Conservation (phyloP, 1,140 invertebrate species). For the Conus ventricosus region DNA sequence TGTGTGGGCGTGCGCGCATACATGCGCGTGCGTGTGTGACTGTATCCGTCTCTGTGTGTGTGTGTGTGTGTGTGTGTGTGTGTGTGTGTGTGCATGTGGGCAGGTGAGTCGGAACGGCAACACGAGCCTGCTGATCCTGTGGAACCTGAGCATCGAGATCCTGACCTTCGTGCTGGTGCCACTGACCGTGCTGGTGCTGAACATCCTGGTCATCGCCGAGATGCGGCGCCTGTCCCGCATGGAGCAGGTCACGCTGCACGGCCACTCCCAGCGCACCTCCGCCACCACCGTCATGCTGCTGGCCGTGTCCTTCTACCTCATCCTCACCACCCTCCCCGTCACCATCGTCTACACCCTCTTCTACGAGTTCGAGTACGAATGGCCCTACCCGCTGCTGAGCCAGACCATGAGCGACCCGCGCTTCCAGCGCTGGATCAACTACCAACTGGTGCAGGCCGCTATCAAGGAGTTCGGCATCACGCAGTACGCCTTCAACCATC, state of each 20-base stretch:
- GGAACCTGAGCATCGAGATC: constrained; percentile 65
- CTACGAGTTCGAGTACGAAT: constrained; percentile 41
- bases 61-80: neutral
- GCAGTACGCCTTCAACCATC: constrained; percentile 72
- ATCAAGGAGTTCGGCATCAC: constrained; percentile 71
- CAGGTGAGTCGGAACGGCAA: constrained; percentile 49
- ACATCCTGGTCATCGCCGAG: constrained; percentile 71
- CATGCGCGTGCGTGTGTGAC: neutral
- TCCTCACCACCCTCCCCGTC: constrained; percentile 71
- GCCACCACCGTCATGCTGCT: constrained; percentile 73
- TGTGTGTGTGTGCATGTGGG: neutral
- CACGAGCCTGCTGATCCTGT: constrained; percentile 61
- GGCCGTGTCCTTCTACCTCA: constrained; percentile 72
- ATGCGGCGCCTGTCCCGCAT: constrained; percentile 62
- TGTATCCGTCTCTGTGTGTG: neutral
- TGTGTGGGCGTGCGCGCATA: constrained; percentile 33
- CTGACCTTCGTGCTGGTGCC: constrained; percentile 69
- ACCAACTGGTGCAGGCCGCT: constrained; percentile 57
- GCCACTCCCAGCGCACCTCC: constrained; percentile 52
- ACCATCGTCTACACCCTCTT: constrained; percentile 65
- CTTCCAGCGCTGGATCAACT: constrained; percentile 59
- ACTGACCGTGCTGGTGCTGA: constrained; percentile 66
- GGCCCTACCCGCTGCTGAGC: neutral
- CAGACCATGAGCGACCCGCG: constrained; percentile 37
- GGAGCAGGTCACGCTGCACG: constrained; percentile 53